Conservation (phyloP, 2,888 invertebrate genomes). For the Monoplex corrugatus region DNA sequence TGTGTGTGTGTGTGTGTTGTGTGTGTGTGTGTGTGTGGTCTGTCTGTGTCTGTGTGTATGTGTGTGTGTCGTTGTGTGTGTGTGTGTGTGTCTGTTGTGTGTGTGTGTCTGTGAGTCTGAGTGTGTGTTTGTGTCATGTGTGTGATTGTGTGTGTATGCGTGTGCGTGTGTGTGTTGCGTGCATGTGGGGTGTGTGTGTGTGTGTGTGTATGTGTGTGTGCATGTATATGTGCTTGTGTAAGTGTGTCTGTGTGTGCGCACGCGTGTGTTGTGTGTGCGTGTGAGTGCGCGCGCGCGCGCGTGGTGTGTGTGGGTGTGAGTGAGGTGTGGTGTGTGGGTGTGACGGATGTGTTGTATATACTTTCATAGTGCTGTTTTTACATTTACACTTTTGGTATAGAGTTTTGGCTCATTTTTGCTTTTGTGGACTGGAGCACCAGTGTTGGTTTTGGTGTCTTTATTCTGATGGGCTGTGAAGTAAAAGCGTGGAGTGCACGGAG, state of each 20-base stretch:
- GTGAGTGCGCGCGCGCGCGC: neutral
- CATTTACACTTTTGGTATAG: no score
- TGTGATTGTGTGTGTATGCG: neutral
- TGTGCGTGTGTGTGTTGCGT: neutral
- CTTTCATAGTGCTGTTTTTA: no score
- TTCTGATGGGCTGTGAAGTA: no score
- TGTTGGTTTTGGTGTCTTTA: no score
- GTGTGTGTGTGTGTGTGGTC: neutral
- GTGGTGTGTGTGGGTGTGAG: neutral
- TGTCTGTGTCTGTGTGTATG: no score
- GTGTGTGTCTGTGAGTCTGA: neutral
- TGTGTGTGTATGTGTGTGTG: neutral
- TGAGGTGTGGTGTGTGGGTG: neutral
- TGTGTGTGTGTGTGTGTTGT: neutral
- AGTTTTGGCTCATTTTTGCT: no score
- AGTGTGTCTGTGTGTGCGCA: neutral
- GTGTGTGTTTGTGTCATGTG: neutral
- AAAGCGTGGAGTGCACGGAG: no score
- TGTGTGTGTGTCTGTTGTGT: no score
- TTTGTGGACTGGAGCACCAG: no score
- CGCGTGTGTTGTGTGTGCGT: neutral
- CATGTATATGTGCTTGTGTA: no score
- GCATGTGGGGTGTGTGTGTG: slow-evolving; percentile 21
- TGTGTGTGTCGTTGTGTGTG: no score
- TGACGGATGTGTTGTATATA: no score